Conservation (phyloP, 1,140 invertebrate genomes). For the Ceratitis capitata region DNA sequence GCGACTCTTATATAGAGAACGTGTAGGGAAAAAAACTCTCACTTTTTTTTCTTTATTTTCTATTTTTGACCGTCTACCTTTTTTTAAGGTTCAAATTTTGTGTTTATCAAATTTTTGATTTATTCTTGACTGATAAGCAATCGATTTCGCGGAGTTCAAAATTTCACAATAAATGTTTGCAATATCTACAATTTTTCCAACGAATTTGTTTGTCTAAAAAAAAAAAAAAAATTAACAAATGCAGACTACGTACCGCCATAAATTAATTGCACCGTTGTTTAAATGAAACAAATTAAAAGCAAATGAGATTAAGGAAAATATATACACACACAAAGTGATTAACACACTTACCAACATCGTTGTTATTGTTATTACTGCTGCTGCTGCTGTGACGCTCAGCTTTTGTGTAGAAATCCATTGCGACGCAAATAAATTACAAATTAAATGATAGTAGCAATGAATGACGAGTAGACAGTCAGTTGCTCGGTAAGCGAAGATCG, state of each 20-base stretch:
- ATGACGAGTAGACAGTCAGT: background rate
- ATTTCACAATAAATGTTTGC: background rate
- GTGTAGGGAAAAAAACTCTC: no score
- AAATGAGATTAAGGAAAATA: background rate
- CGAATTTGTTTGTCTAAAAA: no score
- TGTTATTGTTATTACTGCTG: no score
- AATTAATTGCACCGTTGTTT: conserved; percentile 40
- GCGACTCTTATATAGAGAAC: no score
- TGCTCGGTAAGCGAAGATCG: no score
- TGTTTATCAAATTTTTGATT: no score
- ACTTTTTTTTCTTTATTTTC: no score
- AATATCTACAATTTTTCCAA: background rate
- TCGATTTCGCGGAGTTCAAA: background rate
- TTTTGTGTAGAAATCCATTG: conserved; percentile 60
- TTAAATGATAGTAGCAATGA: conserved; percentile 8
- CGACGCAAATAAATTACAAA: conserved; percentile 1
- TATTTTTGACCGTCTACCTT: no score
- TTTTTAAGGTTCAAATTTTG: no score
- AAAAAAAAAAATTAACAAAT: no score
- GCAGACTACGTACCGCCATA: conserved; percentile 49
- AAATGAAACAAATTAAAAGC: background rate
- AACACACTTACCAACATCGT: conserved; percentile 46
- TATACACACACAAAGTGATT: background rate
- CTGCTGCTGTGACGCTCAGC: conserved; percentile 16
- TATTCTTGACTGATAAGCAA: background rate